Evolutionary conservation across 2,113 vertebrate genomes (phyloP).

Genomic region (Candoia aspera): DNA sequence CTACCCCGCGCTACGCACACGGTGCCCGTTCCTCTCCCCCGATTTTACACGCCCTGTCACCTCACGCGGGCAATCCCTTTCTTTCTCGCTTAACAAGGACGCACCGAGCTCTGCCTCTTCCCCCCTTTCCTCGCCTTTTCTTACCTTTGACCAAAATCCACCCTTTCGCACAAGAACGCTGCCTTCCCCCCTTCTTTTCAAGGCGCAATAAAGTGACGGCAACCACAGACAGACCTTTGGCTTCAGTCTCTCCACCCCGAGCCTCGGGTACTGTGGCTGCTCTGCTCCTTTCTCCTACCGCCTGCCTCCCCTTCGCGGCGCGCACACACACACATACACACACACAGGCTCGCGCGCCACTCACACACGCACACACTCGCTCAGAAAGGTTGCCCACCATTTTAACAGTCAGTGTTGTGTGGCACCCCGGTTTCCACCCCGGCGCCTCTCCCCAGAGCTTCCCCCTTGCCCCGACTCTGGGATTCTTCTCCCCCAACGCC

Average conservation of each 20-base stretch:
- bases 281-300: background rate
- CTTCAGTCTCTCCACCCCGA: background rate
- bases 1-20: background rate
- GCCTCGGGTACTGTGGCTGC: background rate
- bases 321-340: background rate
- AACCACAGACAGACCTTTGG: background rate
- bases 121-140: background rate
- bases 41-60: background rate
- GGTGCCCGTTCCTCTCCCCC: background rate
- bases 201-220: background rate
- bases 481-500: background rate
- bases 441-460: background rate
- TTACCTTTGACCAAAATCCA: background rate
- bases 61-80: background rate
- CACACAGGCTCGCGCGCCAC: background rate
- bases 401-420: background rate
- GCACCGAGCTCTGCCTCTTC: background rate
- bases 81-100: background rate
- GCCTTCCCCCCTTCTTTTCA: background rate
- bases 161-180: background rate
- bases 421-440: background rate
- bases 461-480: background rate
- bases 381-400: constrained; percentile 4
- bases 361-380: background rate
- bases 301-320: background rate